Percentiles rank a stretch among this genome's conserved stretches.
phyloP scores from a whole-genome alignment of 2,797 vertebrate species.

The Melanotaenia nigrans region DNA sequence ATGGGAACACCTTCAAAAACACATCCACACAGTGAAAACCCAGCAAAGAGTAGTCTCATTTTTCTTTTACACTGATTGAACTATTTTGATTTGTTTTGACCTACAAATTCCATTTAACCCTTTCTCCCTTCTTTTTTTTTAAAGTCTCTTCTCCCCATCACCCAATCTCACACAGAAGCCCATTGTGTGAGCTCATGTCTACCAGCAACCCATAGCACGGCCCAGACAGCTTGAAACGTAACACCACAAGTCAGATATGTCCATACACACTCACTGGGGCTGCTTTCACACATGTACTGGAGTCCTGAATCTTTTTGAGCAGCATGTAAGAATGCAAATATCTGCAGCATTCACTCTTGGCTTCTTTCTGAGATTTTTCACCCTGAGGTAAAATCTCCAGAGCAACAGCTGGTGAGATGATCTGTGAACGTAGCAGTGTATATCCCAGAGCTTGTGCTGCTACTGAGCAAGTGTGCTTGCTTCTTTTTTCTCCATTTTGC shows the following conservation, averaged over 20 bases:
- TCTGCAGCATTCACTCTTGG: neutral
- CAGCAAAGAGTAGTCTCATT: neutral
- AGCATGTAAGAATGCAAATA: neutral
- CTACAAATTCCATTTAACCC: constrained; percentile 31
- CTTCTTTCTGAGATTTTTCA: neutral
- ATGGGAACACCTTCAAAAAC: neutral
- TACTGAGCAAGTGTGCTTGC: neutral
- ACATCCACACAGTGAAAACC: neutral
- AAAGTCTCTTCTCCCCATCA: constrained; percentile 47
- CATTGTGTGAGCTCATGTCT: constrained; percentile 67
- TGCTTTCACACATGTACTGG: neutral
- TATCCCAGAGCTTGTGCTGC: neutral
- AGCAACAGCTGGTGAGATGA: neutral
- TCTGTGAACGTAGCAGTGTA: neutral
- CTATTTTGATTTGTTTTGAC: constrained; percentile 31
- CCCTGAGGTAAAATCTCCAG: neutral
- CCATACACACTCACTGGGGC: neutral
- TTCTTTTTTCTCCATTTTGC: neutral
- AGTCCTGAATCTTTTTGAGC: neutral
- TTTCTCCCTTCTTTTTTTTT: constrained; percentile 10
- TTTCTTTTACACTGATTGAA: neutral
- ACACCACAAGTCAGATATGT: constrained; percentile 30
- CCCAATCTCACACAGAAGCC: constrained; percentile 59
- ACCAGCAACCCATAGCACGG: constrained; percentile 22
- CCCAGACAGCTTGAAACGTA: constrained; percentile 47